Conservation (phyloP, 2,113 vertebrate genomes). For the Zosterops hypoxanthus region DNA sequence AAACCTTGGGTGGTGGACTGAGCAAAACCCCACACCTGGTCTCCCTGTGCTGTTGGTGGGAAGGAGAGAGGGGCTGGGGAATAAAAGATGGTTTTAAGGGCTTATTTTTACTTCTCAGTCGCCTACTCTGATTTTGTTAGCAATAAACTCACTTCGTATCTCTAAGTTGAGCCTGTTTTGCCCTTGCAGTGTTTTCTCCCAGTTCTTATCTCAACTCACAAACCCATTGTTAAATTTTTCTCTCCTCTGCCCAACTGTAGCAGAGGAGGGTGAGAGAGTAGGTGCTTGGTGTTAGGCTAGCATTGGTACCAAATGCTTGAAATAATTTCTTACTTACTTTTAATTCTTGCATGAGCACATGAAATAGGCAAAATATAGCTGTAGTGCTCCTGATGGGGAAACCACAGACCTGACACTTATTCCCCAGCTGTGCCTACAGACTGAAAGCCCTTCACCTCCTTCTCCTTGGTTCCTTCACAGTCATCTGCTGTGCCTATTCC, state of each 20-base stretch:
- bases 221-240: neutral
- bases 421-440: rapidly evolving
- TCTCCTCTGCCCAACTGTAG: neutral
- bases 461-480: neutral
- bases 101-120: neutral
- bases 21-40: rapidly evolving
- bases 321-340: neutral
- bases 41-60: rapidly evolving
- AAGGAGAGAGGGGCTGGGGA: neutral
- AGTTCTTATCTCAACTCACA: neutral
- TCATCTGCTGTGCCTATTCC: neutral
- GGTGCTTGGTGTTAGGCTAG: too few relatives aligned
- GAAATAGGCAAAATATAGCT: neutral
- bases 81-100: neutral
- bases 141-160: neutral
- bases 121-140: neutral
- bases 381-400: neutral
- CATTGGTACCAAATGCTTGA: neutral
- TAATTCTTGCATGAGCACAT: neutral
- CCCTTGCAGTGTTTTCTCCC: neutral
- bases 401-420: rapidly evolving
- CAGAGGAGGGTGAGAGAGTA: neutral
- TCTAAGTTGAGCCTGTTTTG: neutral
- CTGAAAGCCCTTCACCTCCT: neutral
- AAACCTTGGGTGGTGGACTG: neutral